Base-by-base conservation (phyloP, 2,888 invertebrate species). In the Agonopterix subpropinquella region DNA sequence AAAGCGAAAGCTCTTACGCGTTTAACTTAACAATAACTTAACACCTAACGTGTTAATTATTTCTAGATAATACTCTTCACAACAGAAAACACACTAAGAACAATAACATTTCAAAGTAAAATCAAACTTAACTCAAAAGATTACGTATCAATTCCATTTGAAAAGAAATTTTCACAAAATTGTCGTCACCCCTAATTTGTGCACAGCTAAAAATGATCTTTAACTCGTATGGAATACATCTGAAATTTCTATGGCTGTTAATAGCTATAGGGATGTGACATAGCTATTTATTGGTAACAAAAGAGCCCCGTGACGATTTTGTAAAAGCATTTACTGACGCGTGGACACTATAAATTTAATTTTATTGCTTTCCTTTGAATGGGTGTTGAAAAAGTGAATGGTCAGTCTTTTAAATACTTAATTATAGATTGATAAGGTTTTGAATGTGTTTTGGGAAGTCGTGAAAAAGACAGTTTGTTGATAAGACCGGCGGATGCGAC, bases 331-430 rank as follows among this genome's bases (percentile, higher is more conserved):
- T 77, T 74, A 74, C 70, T 61, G 76, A 55, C 70, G 67, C 70
- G 73, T 77, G 77, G 76, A 75, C 74, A 65, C 65, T 67, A 85
- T 87, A 87, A 87, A 87, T 87, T 74, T 56, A 58, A 54, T 81
- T 87, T 86, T 85, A 86, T 83, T 73, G 74, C 69, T 60, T 28
- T 28, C 57, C 56, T 62, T 65, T 67, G 60, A 76, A 75, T 69
- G 65, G 67, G 28, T 28, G 28, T 37, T 15, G 10, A 39, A 50
- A 48, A 48, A 42, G 46, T 45, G 51, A 15, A 44, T 51, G 47
- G 54, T 62, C 56, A 70, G 67, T 51, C 67, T 66, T 67, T 28
- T 65, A 61, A 65, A 59, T 63, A 61, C 60, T 60, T 55, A 54
- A 57, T 58, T 62, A 59, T 58, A 1, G 18, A 11, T 15, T 43